phyloP scores from a whole-genome alignment of 2,888 invertebrate species.

The Poecilus cupreus region DNA sequence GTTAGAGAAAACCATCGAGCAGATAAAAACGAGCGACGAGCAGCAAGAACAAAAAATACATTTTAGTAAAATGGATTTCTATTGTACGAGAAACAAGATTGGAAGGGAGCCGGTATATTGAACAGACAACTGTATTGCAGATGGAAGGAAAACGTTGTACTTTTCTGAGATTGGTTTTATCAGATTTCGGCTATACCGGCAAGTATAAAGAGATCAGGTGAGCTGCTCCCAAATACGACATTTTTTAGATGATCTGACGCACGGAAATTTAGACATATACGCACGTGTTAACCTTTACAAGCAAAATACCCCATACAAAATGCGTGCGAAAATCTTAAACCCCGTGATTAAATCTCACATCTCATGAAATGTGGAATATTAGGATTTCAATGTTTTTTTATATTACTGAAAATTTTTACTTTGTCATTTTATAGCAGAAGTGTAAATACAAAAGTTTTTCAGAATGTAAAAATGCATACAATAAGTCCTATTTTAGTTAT shows the following conservation, averaged over 20 bases:
- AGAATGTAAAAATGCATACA: too few relatives aligned
- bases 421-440: too few relatives aligned
- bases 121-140: conserved; percentile 50
- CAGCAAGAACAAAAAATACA: conserved; percentile 50
- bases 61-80: conserved; percentile 59
- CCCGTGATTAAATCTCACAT: too few relatives aligned
- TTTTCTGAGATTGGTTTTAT: conserved; percentile 56
- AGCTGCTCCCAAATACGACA: conserved; percentile 16
- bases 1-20: conserved; percentile 45
- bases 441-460: too few relatives aligned
- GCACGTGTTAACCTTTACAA: conserved; percentile 3
- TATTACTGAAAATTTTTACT: too few relatives aligned
- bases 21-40: conserved; percentile 47
- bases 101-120: conserved; percentile 43
- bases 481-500: too few relatives aligned
- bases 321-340: too few relatives aligned
- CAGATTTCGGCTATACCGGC: conserved; percentile 46
- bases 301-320: neutral
- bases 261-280: conserved; percentile 18
- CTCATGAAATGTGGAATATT: too few relatives aligned
- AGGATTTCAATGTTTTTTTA: too few relatives aligned
- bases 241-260: conserved; percentile 1
- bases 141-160: conserved; percentile 51
- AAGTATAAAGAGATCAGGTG: conserved; percentile 49
- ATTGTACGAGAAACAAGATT: conserved; percentile 58